Percentiles rank a stretch among this genome's conserved stretches.
Evolutionary conservation across 2,888 invertebrate species (phyloP).

Genomic region (Sarcophaga subvicina): DNA sequence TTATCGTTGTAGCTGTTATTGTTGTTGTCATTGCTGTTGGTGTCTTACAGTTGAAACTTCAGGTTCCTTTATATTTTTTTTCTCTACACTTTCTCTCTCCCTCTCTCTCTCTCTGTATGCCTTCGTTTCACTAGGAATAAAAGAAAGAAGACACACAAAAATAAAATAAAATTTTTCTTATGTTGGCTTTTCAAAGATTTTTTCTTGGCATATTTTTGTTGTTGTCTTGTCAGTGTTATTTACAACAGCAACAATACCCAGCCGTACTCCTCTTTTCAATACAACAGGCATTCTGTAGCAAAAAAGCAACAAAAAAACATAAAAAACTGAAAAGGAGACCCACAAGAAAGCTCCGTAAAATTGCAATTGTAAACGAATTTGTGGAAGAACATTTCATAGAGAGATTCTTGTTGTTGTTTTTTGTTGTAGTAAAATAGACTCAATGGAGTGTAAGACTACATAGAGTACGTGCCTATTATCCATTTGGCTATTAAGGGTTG

Average conservation of each 20-base stretch:
- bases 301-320: background rate
- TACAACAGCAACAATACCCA: background rate
- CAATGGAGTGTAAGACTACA: slow-evolving; percentile 47
- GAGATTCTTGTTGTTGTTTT: background rate
- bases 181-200: slow-evolving; percentile 18
- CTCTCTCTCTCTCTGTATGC: background rate
- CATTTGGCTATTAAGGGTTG: background rate
- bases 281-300: background rate
- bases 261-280: background rate
- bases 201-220: slow-evolving; percentile 38
- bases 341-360: background rate
- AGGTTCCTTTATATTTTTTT: slow-evolving; percentile 24
- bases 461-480: slow-evolving; percentile 21
- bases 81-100: slow-evolving; percentile 4
- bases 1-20: background rate
- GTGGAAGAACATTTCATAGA: slow-evolving; percentile 14
- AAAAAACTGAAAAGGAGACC: background rate
- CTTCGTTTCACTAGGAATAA: background rate
- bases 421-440: slow-evolving; percentile 17
- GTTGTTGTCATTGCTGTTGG: slow-evolving; percentile 3
- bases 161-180: slow-evolving; percentile 10
- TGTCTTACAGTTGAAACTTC: slow-evolving; percentile 31
- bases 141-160: background rate
- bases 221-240: slow-evolving; percentile 49
- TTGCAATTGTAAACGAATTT: slow-evolving; percentile 45